These are phyloP conservation scores for Crotophaga sulcirostris DNA, from an alignment of 2,113 vertebrate genomes.

Conservation along the genomic window DNA sequence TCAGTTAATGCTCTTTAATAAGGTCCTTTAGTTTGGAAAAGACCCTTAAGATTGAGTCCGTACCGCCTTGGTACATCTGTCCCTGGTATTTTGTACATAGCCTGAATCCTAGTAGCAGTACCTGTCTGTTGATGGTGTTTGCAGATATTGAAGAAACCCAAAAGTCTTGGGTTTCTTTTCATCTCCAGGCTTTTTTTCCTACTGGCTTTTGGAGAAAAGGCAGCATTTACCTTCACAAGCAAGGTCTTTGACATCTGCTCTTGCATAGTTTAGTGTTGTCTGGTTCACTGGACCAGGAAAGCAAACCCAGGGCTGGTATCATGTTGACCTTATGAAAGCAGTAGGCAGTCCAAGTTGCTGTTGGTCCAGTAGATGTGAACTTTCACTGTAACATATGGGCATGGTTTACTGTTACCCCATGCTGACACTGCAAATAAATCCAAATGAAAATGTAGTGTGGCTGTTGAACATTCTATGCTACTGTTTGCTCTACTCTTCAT, in stretches of 20 bases:
- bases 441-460: not conserved
- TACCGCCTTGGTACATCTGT: not conserved
- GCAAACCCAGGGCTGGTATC: not conserved
- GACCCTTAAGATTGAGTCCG: not conserved
- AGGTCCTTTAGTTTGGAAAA: not conserved
- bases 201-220: not conserved
- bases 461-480: not conserved
- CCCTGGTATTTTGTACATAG: not conserved
- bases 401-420: not conserved
- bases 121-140: not conserved
- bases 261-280: rapidly evolving
- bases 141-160: not conserved
- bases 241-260: not conserved
- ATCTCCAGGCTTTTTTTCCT: not conserved
- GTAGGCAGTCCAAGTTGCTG: not conserved
- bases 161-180: not conserved
- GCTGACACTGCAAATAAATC: not conserved
- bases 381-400: rapidly evolving
- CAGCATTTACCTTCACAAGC: not conserved
- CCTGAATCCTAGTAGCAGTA: not conserved
- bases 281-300: not conserved
- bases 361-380: not conserved
- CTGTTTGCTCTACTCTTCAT: not conserved
- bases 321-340: not conserved
- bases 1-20: no score